These are phyloP conservation scores for Trachelus iudaicus DNA, from an alignment of 2,888 invertebrate species.

Conservation along the genomic window DNA sequence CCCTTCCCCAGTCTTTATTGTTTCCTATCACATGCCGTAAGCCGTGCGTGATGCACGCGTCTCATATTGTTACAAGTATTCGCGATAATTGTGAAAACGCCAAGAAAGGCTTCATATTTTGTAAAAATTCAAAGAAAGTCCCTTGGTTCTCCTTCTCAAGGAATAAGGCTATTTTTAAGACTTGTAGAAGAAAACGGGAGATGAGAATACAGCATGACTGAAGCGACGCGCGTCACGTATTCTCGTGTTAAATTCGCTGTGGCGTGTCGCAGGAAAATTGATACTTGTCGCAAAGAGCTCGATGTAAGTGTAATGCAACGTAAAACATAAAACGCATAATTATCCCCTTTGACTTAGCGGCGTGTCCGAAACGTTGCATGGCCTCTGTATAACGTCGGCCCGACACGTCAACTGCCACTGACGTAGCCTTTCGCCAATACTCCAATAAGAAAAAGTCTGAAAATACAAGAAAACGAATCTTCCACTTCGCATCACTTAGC, in stretches of 20 bases:
- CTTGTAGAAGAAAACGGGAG: background rate
- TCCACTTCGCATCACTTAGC: background rate
- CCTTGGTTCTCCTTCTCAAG: background rate
- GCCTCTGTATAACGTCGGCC: constrained; percentile 15
- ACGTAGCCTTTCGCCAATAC: background rate
- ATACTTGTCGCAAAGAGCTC: constrained; percentile 45
- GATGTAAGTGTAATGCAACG: constrained; percentile 45
- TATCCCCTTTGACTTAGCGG: constrained; percentile 27
- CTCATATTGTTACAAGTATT: background rate
- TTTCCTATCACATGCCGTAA: background rate
- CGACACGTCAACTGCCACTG: constrained; percentile 6
- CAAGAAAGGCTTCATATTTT: background rate
- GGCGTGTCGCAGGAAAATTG: constrained; percentile 49
- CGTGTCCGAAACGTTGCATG: constrained; percentile 7
- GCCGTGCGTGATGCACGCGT: background rate
- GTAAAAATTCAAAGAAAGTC: background rate
- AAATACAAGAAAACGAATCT: background rate
- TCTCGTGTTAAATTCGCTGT: constrained; percentile 22
- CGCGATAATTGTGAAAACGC: background rate
- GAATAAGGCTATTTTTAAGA: background rate
- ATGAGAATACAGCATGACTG: background rate
- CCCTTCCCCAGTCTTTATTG: background rate
- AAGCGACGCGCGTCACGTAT: background rate
- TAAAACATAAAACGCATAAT: constrained; percentile 46
- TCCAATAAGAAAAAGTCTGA: background rate